Conservation (phyloP, 2,888 invertebrate species). For the Netelia inedita region DNA sequence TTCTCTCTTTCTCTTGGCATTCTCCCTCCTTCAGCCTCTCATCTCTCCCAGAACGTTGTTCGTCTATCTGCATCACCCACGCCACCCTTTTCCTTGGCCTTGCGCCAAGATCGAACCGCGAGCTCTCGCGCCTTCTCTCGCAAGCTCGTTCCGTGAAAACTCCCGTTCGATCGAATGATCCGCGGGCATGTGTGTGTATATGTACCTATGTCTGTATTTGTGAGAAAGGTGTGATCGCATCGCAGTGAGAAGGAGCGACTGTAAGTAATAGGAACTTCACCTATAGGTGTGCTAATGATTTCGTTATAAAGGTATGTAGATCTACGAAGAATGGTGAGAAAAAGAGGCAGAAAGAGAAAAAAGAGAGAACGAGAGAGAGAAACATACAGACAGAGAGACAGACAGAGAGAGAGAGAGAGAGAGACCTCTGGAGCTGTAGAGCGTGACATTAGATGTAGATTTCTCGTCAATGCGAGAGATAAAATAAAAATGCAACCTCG, state of each 20-base stretch:
- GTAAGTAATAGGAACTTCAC: neutral
- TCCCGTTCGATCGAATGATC: constrained; percentile 59
- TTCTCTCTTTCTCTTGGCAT: constrained; percentile 68
- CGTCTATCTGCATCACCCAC: constrained; percentile 77
- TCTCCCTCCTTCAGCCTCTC: constrained; percentile 42
- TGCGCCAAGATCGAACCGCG: constrained; percentile 61
- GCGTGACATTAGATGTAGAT: neutral
- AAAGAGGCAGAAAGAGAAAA: neutral
- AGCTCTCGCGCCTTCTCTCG: constrained; percentile 47
- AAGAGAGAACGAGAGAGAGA: neutral
- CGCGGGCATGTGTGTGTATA: neutral
- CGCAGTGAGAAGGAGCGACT: constrained; percentile 19
- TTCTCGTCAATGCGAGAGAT: constrained; percentile 2
- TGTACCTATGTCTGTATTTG: neutral
- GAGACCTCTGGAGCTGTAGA: neutral
- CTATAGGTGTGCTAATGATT: neutral
- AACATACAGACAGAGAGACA: neutral
- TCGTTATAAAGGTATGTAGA: neutral
- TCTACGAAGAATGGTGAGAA: neutral
- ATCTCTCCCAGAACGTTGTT: constrained; percentile 61
- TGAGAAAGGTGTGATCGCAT: constrained; percentile 36
- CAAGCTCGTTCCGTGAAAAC: constrained; percentile 61
- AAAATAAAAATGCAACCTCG: constrained; percentile 38
- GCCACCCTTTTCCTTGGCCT: constrained; percentile 75
- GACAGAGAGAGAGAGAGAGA: neutral